Base-by-base conservation (phyloP, 2,888 invertebrate genomes). In the Mantis religiosa region DNA sequence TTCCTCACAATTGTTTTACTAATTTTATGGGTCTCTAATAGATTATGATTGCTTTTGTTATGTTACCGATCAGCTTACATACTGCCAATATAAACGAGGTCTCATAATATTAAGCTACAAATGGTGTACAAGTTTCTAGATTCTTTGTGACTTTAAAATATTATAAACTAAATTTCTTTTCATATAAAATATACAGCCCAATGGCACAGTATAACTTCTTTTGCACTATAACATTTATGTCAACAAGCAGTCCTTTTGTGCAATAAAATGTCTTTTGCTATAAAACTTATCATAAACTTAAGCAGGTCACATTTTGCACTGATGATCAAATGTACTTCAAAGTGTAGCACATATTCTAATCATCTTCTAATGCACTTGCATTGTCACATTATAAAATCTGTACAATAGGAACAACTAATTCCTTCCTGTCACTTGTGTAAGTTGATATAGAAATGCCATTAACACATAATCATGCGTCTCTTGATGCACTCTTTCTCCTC, bases 201-300 rank as follows among this genome's bases (percentile, higher is more conserved):
- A 89, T 90, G 90, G 90, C 90, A 90, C 90, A 88, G 83, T 89
- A 88, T 81, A 88, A 87, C 81, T 89, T 89, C 71, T 88, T 89
- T 71, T 88, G 88, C 88, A 87, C 88, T 89, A 87, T 89, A 86
- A 86, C n/a, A 30, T n/a, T 87, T 81, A 47, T 30, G 20, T 47
- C 15, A 71, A 71, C 54, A 71, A 71, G 54, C 54, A 41, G 54
- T 71, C 54, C 54, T 71, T 71, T 20, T 71, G 54, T 71, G 54
- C 54, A 71, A 71, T 71, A 71, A 71, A 71, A 71, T 71, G 25
- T 71, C 54, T 71, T 71, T 71, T 71, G 20, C 54, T 71, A 71
- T 25, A 71, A 71, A 71, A 71, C 54, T 71, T 71, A 25, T 71
- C 20, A 71, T 71, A 71, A 71, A 71, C 20, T 71, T 71, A 15